Evolutionary conservation across 30 jellyfish, hydroid and myxozoan species (phyloP).

Genomic region (Pelagia noctiluca): DNA sequence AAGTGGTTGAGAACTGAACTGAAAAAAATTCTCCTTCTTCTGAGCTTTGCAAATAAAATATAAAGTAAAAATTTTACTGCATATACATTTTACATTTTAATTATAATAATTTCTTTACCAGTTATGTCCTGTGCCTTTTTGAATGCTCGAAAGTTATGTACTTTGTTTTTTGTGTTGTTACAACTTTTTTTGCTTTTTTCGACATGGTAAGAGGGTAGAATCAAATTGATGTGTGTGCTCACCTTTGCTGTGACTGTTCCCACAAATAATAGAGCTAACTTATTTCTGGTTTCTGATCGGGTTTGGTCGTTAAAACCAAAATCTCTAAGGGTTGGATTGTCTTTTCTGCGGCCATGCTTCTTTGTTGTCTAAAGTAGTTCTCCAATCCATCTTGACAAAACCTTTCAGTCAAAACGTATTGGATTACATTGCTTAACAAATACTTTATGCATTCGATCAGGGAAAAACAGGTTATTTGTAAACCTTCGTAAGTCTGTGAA

Average conservation of each 20-base stretch:
- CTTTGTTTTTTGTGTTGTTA: neutral
- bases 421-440: slow-evolving; percentile 11
- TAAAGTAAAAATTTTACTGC: neutral
- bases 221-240: neutral
- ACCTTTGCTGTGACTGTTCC: neutral
- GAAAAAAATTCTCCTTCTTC: neutral
- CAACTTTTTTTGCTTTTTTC: slow-evolving; percentile 21
- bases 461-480: slow-evolving; percentile 32
- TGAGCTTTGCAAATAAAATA: neutral
- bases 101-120: neutral
- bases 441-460: slow-evolving; percentile 10
- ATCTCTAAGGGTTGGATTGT: slow-evolving; percentile 54
- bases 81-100: neutral
- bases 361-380: slow-evolving; percentile 43
- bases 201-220: slow-evolving; percentile 36
- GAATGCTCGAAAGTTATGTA: neutral
- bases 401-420: slow-evolving; percentile 38
- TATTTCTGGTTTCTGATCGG: slow-evolving; percentile 28
- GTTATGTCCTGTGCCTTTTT: neutral
- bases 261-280: slow-evolving; percentile 9
- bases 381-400: slow-evolving; percentile 50
- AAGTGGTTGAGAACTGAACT: slow-evolving; percentile 17
- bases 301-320: too few relatives aligned
- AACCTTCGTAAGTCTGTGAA: slow-evolving; percentile 50
- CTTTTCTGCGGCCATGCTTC: slow-evolving; percentile 52